A percentile compares a stretch with the other conserved stretches of the same genome.
Conservation (phyloP, 1,140 invertebrate genomes). For the Ceratosolen fusciceps region DNA sequence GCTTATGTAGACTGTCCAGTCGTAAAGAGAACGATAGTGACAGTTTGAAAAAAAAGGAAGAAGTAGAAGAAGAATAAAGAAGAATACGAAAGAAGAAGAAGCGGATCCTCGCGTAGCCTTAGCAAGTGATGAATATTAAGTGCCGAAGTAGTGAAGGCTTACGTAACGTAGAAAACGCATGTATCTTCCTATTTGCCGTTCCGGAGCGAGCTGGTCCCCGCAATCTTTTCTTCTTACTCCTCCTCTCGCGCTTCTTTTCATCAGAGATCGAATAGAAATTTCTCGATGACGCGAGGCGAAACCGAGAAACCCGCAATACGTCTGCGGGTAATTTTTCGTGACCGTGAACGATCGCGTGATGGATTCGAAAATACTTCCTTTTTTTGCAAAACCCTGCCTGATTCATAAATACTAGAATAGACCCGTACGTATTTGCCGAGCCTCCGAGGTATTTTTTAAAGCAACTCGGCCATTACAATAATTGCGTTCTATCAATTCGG, state of each 20-base stretch:
- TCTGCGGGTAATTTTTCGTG: not conserved
- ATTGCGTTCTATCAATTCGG: no score
- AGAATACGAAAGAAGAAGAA: no score
- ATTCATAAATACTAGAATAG: no score
- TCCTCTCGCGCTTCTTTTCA: not conserved
- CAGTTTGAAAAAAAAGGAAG: not conserved
- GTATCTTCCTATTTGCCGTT: conserved; percentile 29
- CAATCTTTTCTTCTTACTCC: not conserved
- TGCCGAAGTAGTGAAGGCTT: not conserved
- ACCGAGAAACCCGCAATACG: not conserved
- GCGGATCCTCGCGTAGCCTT: conserved; percentile 8
- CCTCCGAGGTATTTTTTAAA: no score
- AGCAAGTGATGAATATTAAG: conserved; percentile 32
- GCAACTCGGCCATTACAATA: no score
- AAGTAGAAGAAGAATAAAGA: no score
- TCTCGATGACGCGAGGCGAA: not conserved
- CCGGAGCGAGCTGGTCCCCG: conserved; percentile 1
- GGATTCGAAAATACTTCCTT: not conserved
- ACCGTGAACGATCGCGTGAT: not conserved
- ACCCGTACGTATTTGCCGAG: no score
- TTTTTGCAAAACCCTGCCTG: not conserved
- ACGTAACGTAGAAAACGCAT: conserved; percentile 41
- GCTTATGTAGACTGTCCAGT: not conserved
- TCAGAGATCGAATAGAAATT: conserved; percentile 10
- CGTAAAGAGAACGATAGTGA: not conserved